Conservation (phyloP, 1,140 invertebrate genomes). For the Drosophila micromelanica region DNA sequence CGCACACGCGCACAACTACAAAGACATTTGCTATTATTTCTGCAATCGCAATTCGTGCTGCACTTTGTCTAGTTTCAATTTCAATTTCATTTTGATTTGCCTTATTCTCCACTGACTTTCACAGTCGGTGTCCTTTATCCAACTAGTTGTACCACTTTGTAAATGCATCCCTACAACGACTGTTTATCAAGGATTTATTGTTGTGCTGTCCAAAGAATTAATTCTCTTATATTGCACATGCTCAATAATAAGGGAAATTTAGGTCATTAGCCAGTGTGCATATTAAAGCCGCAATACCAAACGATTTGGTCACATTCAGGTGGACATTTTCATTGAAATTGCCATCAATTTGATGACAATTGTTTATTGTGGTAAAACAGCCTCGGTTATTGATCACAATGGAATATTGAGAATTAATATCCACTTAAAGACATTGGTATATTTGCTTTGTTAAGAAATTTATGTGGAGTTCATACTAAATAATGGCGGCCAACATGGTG, state of each 20-base stretch:
- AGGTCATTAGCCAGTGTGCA: background rate
- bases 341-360: background rate
- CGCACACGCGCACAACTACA: constrained; percentile 15
- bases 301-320: no score
- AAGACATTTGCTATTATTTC: constrained; percentile 21
- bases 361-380: background rate
- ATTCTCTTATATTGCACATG: background rate
- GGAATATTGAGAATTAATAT: background rate
- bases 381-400: background rate
- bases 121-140: constrained; percentile 33
- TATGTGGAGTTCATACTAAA: no score
- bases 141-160: constrained; percentile 1
- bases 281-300: background rate
- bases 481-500: no score
- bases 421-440: background rate
- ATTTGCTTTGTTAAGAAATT: no score
- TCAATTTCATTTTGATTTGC: constrained; percentile 71
- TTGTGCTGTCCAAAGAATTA: constrained; percentile 4
- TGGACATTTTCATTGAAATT: background rate
- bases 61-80: constrained; percentile 80
- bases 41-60: constrained; percentile 3
- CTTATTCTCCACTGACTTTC: constrained; percentile 56
- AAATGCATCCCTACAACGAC: constrained; percentile 9
- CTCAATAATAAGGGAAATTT: constrained; percentile 17
- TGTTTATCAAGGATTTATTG: constrained; percentile 14